A percentile compares a stretch with the other conserved stretches of the same genome.
phyloP scores from a whole-genome alignment of 1,140 invertebrate species.

The Zaprionus camerounensis region DNA sequence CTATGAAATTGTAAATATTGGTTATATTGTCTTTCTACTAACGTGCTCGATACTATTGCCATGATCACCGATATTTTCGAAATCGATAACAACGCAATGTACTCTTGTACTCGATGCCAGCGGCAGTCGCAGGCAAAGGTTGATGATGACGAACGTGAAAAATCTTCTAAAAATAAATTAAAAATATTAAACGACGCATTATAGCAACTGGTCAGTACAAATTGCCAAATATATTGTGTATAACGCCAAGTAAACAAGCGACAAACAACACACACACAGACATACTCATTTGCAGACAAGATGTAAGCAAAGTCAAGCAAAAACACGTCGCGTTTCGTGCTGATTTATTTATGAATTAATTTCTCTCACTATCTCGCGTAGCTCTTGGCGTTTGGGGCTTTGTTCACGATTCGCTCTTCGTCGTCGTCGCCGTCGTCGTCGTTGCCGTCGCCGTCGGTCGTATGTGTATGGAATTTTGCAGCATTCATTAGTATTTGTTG shows the following conservation, averaged over 20 bases:
- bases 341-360: constrained; percentile 78
- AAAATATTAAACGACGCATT: constrained; percentile 44
- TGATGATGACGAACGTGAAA: constrained; percentile 56
- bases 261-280: constrained; percentile 30
- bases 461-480: constrained; percentile 60
- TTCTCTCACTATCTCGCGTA: constrained; percentile 66
- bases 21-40: not conserved
- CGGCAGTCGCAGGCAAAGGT: constrained; percentile 36
- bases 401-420: constrained; percentile 55
- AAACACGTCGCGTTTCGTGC: constrained; percentile 60
- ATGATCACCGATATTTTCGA: constrained; percentile 20
- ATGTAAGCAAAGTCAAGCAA: constrained; percentile 40
- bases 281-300: constrained; percentile 27
- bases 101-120: constrained; percentile 20
- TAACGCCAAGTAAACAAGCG: constrained; percentile 43
- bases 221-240: constrained; percentile 47
- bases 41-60: constrained; percentile 22
- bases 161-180: constrained; percentile 53
- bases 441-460: constrained; percentile 27
- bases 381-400: constrained; percentile 39
- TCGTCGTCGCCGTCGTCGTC: constrained; percentile 18
- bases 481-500: constrained; percentile 57
- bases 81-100: constrained; percentile 17
- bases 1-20: not conserved
- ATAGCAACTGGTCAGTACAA: constrained; percentile 36